A percentile compares a stretch with the other conserved stretches of the same genome.
phyloP scores from a whole-genome alignment of 1,140 invertebrate genomes.

The Caenorhabditis tropicalis region DNA sequence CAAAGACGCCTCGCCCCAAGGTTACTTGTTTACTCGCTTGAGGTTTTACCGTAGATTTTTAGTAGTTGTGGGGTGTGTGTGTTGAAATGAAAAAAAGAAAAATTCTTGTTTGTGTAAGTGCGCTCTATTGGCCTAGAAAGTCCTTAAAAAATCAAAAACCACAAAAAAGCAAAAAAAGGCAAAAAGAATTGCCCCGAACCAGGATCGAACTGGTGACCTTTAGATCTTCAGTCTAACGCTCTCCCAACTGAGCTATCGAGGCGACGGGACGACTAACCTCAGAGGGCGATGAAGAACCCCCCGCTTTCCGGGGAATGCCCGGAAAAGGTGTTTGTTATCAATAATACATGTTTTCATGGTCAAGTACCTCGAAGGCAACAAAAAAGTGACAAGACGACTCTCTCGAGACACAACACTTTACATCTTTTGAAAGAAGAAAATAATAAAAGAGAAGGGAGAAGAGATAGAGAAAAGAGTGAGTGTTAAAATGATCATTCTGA shows the following conservation, averaged over 20 bases:
- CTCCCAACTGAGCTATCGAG: conserved; percentile 70
- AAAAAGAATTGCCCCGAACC: conserved; percentile 52
- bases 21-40: conserved; percentile 29
- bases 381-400: not conserved
- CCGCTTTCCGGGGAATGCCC: not conserved
- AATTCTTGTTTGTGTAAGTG: not conserved
- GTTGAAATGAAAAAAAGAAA: not conserved
- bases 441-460: not conserved
- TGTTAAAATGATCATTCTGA: not conserved
- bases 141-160: not conserved
- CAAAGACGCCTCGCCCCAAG: conserved; percentile 8
- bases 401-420: conserved; percentile 35
- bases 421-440: not conserved
- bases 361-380: not conserved
- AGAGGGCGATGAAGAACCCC: not conserved
- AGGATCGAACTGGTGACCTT: conserved; percentile 65
- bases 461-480: not conserved
- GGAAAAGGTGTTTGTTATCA: not conserved
- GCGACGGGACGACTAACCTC: not conserved
- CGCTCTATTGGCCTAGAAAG: not conserved
- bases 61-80: not conserved
- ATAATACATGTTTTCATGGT: not conserved
- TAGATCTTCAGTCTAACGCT: conserved; percentile 71
- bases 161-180: not conserved
- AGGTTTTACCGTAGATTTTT: not conserved